Evolutionary conservation across 2,113 vertebrate species (phyloP).

Genomic region (Rhizomys pruinosus): DNA sequence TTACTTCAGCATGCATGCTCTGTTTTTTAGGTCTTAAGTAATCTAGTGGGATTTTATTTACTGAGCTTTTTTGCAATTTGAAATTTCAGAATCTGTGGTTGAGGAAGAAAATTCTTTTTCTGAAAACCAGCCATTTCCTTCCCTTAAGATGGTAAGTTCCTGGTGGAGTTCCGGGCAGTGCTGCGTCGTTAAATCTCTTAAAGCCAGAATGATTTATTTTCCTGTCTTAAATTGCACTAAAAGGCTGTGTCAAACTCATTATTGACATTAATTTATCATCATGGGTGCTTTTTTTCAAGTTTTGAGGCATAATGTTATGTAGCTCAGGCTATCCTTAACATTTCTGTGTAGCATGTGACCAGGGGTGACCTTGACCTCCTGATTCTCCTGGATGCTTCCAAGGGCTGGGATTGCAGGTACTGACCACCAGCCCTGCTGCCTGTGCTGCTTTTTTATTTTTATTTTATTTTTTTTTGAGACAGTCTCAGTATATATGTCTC

Average conservation of each 20-base stretch:
- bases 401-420: background rate
- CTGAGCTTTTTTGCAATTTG: too few species aligned
- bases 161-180: background rate
- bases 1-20: too few species aligned
- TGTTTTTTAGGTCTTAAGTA: too few species aligned
- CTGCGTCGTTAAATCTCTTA: conserved; percentile 43
- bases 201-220: conserved; percentile 37
- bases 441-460: conserved; percentile 1
- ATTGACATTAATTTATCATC: background rate
- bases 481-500: too few species aligned
- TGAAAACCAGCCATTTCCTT: conserved; percentile 97
- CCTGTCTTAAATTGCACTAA: conserved; percentile 36
- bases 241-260: background rate
- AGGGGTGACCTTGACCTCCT: background rate
- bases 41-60: too few species aligned
- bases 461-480: too few species aligned
- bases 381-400: background rate
- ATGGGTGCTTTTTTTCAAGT: background rate
- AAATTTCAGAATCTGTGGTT: conserved; percentile 86
- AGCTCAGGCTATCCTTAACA: background rate
- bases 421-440: too few species aligned
- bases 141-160: conserved; percentile 92
- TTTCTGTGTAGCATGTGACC: background rate
- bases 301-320: background rate
- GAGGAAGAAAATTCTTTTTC: conserved; percentile 92